Base-by-base conservation (phyloP, 2,888 invertebrate species). In the Oscheius sp. region DNA sequence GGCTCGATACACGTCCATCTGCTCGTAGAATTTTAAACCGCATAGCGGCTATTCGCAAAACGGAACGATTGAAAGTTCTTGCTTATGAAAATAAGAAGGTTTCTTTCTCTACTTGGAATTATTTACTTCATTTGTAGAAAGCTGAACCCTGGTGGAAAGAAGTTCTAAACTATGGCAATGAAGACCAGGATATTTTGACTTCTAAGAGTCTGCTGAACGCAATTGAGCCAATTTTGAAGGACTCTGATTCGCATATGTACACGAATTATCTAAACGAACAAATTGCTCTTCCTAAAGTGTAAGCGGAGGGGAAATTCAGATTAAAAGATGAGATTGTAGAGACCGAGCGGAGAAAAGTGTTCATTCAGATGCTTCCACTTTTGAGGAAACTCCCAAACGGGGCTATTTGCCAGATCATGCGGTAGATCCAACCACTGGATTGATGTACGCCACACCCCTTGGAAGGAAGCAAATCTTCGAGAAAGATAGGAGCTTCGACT, bases 391-490 rank as follows among this genome's bases (percentile, higher is more conserved):
- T 1, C 77, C 77, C 4, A 77, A 75, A 57, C 39, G 68, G 10
- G 69, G 66, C 3, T 64, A 66, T 20, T 50, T 74, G 12, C 78
- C 78, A 27, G 78, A 78, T 42, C 73, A 76, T 57, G 69, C 50
- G 12, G 61, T 70, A n/a, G 78, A 78, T 48, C 63, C 17, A 6
- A 45, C 23, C 3, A 70, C 74, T 4, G 75, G 75, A 63, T 65
- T 71, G 25, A 72, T 76, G 72, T 50, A 70, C 29, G 63, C 76
- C 20, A 74, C 78, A 10, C 69, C 74, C 12, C 27, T 34, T 1
- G 78, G 78, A 31, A 53, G 73, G 42, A 48, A 63, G 55, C 78
- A 78, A 68, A 73, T 78, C 10, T 33, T 75, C 34, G 70, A 55
- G 29, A 42, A 72, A 4, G 75, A 78, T 37, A 65, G 53, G 8